These are phyloP conservation scores for Adelges cooleyi DNA, from an alignment of 1,140 invertebrate genomes.

Conservation along the genomic window DNA sequence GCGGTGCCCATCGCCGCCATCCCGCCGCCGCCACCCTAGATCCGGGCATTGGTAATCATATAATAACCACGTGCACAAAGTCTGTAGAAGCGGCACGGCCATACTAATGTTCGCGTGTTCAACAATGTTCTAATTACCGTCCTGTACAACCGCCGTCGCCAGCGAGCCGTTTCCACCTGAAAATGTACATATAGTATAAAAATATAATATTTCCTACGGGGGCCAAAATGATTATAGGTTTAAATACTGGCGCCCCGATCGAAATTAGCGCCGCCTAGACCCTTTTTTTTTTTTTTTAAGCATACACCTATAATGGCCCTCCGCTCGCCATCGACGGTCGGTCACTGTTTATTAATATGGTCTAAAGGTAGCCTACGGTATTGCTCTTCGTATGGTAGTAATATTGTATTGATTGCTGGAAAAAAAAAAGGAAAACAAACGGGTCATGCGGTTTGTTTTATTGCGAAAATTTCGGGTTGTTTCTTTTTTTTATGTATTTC, in stretches of 20 bases:
- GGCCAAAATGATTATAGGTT: slow-evolving; percentile 21
- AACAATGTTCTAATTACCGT: slow-evolving; percentile 22
- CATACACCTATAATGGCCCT: not conserved
- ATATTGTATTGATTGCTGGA: no score
- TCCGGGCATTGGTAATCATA: not conserved
- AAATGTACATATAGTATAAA: not conserved
- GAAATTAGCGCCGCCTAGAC: slow-evolving; percentile 7
- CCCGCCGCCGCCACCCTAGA: not conserved
- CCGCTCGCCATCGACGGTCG: not conserved
- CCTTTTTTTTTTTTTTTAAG: slow-evolving; percentile 19
- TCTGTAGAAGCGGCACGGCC: not conserved
- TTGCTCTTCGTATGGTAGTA: no score
- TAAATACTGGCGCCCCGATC: slow-evolving; percentile 15
- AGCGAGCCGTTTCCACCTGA: not conserved
- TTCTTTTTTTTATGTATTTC: not conserved
- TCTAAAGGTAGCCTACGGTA: no score
- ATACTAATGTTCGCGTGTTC: slow-evolving; percentile 22
- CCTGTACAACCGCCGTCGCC: not conserved
- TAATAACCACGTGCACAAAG: slow-evolving; percentile 10
- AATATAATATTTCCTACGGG: slow-evolving; percentile 2
- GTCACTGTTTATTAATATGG: not conserved
- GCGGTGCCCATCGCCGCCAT: not conserved
- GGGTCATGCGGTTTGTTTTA: not conserved
- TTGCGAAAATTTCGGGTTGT: slow-evolving; percentile 1
- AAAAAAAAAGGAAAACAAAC: no score